Conservation (phyloP, 2,888 invertebrate species). For the Acleris holmiana region DNA sequence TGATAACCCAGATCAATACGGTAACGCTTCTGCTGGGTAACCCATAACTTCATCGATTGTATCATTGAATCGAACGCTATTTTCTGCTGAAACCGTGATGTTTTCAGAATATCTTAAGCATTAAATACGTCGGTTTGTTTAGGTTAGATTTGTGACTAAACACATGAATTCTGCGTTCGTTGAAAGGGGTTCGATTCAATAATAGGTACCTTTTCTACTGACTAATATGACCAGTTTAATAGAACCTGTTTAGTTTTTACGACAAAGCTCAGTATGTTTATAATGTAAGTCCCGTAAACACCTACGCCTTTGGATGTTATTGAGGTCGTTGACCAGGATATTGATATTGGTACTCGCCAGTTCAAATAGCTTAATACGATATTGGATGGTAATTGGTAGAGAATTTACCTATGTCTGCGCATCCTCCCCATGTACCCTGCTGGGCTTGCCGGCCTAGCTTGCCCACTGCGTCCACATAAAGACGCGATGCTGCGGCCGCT, state of each 20-base stretch:
- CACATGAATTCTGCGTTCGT: too few species aligned
- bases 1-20: too few species aligned
- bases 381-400: conserved; percentile 23
- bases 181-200: too few species aligned
- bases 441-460: conserved; percentile 95
- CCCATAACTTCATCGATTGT: too few species aligned
- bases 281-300: conserved; percentile 8
- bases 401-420: conserved; percentile 93
- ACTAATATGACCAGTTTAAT: not conserved
- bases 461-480: conserved; percentile 94
- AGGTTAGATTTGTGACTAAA: too few species aligned
- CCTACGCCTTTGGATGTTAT: conserved; percentile 12
- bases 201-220: not conserved
- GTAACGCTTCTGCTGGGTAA: not conserved
- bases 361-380: conserved; percentile 9
- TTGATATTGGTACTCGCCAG: not conserved
- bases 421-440: conserved; percentile 95
- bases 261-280: not conserved
- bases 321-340: conserved; percentile 21
- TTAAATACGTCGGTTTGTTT: too few species aligned
- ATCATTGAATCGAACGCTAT: too few species aligned
- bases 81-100: too few species aligned
- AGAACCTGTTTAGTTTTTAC: too few species aligned
- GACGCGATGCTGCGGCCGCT: conserved; percentile 93
- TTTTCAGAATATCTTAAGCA: too few species aligned